phyloP scores from a whole-genome alignment of 2,888 invertebrate species.

The Lithophane socia region DNA sequence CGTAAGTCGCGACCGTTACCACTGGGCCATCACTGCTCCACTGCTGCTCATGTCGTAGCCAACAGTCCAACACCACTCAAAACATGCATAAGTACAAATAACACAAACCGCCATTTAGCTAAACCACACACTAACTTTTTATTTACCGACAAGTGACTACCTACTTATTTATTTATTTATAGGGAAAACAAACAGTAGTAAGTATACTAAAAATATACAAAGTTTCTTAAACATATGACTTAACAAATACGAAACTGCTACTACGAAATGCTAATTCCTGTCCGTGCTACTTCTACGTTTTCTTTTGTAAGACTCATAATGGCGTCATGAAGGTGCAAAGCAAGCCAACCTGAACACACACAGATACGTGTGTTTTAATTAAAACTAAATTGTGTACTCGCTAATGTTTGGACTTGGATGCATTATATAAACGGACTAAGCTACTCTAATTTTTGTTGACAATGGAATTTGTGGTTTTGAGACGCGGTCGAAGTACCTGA shows the following conservation, averaged over 20 bases:
- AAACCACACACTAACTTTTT: conserved; percentile 20
- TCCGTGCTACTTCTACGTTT: conserved; percentile 12
- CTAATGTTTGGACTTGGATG: conserved; percentile 52
- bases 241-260: too few species aligned
- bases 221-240: too few species aligned
- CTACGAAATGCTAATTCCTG: conserved; percentile 39
- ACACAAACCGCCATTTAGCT: background rate
- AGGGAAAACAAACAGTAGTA: too few species aligned
- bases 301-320: conserved; percentile 40
- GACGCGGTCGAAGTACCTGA: conserved; percentile 32
- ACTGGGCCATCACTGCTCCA: too few species aligned
- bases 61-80: background rate
- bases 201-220: too few species aligned
- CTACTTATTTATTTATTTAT: too few species aligned
- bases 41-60: too few species aligned
- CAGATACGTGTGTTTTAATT: conserved; percentile 68
- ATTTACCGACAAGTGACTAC: conserved; percentile 27
- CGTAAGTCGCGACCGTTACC: too few species aligned
- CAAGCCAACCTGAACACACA: conserved; percentile 52
- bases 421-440: conserved; percentile 43
- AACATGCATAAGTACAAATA: background rate
- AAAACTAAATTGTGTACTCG: conserved; percentile 65
- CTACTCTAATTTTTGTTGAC: conserved; percentile 51
- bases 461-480: conserved; percentile 58
- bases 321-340: conserved; percentile 18